Percentiles rank a stretch among this genome's conserved stretches.
Conservation (phyloP, 2,113 vertebrate species). For the Gavialis gangeticus region DNA sequence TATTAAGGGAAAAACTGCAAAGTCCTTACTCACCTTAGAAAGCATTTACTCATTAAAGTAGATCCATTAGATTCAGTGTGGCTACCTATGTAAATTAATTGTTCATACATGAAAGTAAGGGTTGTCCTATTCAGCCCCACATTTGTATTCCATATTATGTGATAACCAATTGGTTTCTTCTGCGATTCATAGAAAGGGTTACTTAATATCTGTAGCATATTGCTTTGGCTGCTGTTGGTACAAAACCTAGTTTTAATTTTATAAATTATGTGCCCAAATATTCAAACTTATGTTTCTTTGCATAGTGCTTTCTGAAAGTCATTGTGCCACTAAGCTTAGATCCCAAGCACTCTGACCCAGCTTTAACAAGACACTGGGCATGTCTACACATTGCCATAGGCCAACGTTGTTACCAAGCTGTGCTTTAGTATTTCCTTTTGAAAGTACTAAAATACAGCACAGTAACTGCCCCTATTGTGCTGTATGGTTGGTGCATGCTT, state of each 20-base stretch:
- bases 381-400: too few relatives aligned
- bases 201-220: neutral
- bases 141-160: neutral
- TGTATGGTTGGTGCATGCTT: too few relatives aligned
- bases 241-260: neutral
- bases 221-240: neutral
- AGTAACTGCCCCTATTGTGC: too few relatives aligned
- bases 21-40: neutral
- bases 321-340: neutral
- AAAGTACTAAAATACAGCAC: too few relatives aligned
- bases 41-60: neutral
- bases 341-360: neutral
- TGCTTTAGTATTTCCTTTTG: too few relatives aligned
- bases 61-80: neutral
- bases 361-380: neutral
- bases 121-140: neutral
- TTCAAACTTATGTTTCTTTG: neutral
- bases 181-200: neutral
- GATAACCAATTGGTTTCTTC: neutral
- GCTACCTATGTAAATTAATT: neutral
- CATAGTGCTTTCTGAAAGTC: neutral
- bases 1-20: neutral
- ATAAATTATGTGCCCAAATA: neutral
- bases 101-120: fast-evolving
- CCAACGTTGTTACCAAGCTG: too few relatives aligned